phyloP scores from a whole-genome alignment of 1,140 invertebrate genomes.

The Tetramorium alpestre region DNA sequence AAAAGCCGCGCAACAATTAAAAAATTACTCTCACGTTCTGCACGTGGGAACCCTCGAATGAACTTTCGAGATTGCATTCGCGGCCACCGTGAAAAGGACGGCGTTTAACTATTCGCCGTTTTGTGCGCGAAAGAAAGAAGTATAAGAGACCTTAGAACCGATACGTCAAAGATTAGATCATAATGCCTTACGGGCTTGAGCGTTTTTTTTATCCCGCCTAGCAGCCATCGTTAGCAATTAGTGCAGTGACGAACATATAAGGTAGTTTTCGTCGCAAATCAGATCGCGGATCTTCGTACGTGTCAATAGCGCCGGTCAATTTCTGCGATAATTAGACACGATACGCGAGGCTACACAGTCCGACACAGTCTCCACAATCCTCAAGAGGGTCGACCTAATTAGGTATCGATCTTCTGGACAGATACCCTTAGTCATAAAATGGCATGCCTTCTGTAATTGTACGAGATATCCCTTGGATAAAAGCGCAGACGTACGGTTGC shows the following conservation, averaged over 20 bases:
- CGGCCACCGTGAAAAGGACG: background rate
- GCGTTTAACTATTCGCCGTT: background rate
- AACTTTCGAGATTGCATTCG: slow-evolving; percentile 10
- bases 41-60: slow-evolving; percentile 61
- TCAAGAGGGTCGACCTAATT: slow-evolving; percentile 68
- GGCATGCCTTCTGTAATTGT: slow-evolving; percentile 63
- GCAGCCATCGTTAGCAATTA: background rate
- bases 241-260: background rate
- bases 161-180: background rate
- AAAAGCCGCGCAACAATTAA: slow-evolving; percentile 66
- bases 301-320: slow-evolving; percentile 68
- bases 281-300: slow-evolving; percentile 43
- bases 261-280: background rate
- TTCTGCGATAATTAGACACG: slow-evolving; percentile 69
- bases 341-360: slow-evolving; percentile 59
- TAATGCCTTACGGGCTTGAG: background rate
- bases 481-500: slow-evolving; percentile 4
- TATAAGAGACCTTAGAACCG: background rate
- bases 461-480: slow-evolving; percentile 67
- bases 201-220: background rate
- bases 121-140: background rate
- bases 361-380: slow-evolving; percentile 57
- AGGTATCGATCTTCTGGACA: slow-evolving; percentile 69
- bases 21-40: slow-evolving; percentile 63
- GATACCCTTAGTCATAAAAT: slow-evolving; percentile 65